Evolutionary conservation across 2,888 invertebrate genomes (phyloP).

Genomic region (Ophion costatus): DNA sequence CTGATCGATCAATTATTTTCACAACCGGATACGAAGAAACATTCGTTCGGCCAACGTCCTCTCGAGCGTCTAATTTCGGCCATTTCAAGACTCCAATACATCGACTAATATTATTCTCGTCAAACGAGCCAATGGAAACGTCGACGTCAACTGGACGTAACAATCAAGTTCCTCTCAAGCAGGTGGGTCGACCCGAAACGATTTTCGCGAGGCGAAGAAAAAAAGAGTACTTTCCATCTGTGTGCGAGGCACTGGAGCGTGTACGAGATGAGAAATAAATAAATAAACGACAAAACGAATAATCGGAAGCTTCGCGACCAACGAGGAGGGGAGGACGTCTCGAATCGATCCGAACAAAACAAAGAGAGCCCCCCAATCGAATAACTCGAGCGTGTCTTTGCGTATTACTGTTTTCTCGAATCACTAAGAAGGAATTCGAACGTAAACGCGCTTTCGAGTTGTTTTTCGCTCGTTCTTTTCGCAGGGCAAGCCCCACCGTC

Average conservation of each 20-base stretch:
- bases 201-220: not conserved
- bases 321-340: not conserved
- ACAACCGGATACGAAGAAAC: not conserved
- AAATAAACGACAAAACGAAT: not conserved
- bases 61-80: not conserved
- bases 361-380: conserved; percentile 6
- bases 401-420: conserved; percentile 6
- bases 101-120: not conserved
- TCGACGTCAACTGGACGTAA: not conserved
- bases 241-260: not conserved
- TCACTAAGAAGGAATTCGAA: not conserved
- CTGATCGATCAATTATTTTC: not conserved
- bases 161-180: not conserved
- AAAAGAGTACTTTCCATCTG: not conserved
- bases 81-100: not conserved
- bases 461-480: not conserved
- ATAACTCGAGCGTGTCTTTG: conserved; percentile 29
- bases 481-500: not conserved
- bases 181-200: not conserved
- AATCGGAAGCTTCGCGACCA: not conserved
- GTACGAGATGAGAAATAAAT: not conserved
- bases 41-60: not conserved
- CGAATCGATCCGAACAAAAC: not conserved
- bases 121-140: not conserved
- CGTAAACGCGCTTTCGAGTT: not conserved